These are phyloP conservation scores for Diplazon laetatorius DNA, from an alignment of 2,888 invertebrate species.

Conservation along the genomic window DNA sequence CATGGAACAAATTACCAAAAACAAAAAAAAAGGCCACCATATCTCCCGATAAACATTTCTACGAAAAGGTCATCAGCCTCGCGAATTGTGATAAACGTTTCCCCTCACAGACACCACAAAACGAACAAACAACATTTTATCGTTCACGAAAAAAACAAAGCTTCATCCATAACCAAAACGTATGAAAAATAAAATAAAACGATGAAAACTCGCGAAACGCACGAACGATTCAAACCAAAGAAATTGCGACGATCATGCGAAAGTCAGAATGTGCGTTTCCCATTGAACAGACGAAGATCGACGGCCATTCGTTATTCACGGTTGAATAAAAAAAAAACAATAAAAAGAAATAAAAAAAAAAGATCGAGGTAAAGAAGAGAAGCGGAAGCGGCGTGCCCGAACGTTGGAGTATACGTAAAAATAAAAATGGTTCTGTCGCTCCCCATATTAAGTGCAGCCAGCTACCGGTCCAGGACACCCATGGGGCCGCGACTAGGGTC, in stretches of 20 bases:
- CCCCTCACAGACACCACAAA: too few relatives aligned
- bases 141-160: too few relatives aligned
- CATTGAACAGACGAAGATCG: conserved; percentile 46
- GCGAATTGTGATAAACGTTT: too few relatives aligned
- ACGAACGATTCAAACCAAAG: conserved; percentile 35
- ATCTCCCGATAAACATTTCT: too few relatives aligned
- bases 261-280: conserved; percentile 43
- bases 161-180: too few relatives aligned
- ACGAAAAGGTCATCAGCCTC: too few relatives aligned
- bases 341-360: conserved; percentile 49
- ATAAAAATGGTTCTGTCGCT: conserved; percentile 80
- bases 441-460: conserved; percentile 80
- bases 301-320: conserved; percentile 60
- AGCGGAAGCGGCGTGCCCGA: conserved; percentile 51
- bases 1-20: too few relatives aligned
- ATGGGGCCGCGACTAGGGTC: conserved; percentile 77
- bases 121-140: too few relatives aligned
- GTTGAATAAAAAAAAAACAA: conserved; percentile 38
- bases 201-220: too few relatives aligned
- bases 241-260: conserved; percentile 59
- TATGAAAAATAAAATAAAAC: too few relatives aligned
- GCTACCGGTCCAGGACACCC: conserved; percentile 78
- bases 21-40: too few relatives aligned
- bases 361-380: conserved; percentile 59
- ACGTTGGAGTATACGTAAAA: conserved; percentile 72